Conservation (phyloP, 2,113 vertebrate genomes). For the Myxocyprinus asiaticus region DNA sequence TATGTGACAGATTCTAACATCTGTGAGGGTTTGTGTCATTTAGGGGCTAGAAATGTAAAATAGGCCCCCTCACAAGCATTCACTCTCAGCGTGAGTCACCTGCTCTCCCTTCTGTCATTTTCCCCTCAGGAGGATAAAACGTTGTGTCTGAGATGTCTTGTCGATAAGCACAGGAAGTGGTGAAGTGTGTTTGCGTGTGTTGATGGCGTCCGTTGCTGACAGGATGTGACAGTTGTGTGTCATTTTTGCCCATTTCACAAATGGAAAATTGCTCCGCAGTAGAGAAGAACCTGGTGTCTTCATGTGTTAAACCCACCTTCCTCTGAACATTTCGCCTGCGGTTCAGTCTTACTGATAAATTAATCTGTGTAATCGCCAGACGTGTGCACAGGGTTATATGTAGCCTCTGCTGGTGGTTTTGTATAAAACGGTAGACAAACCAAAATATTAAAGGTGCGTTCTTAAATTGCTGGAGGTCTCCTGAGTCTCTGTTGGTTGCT, state of each 20-base stretch:
- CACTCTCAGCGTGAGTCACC: not conserved
- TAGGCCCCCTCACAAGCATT: not conserved
- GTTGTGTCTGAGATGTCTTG: slow-evolving; percentile 10
- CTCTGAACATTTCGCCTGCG: not conserved
- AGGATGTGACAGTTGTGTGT: slow-evolving; percentile 25
- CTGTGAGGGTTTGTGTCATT: not conserved
- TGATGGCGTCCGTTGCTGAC: slow-evolving; percentile 7
- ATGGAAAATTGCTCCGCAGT: not conserved
- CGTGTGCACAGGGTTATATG: not conserved
- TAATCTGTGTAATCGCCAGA: not conserved
- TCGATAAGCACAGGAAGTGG: slow-evolving; percentile 50
- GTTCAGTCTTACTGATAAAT: not conserved
- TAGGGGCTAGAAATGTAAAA: not conserved
- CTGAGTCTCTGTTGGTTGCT: too few relatives aligned
- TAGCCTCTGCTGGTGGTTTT: not conserved
- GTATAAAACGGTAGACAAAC: not conserved
- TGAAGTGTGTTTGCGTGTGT: slow-evolving; percentile 20
- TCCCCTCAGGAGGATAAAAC: not conserved
- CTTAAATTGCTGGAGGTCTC: too few relatives aligned
- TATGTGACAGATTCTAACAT: too few relatives aligned
- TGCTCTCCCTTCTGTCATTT: not conserved
- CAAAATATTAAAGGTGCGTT: too few relatives aligned
- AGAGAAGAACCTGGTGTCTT: not conserved
- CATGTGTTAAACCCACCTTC: not conserved
- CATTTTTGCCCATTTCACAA: not conserved